Evolutionary conservation across 2,888 invertebrate species (phyloP).

Genomic region (Drosophila austrosaltans): DNA sequence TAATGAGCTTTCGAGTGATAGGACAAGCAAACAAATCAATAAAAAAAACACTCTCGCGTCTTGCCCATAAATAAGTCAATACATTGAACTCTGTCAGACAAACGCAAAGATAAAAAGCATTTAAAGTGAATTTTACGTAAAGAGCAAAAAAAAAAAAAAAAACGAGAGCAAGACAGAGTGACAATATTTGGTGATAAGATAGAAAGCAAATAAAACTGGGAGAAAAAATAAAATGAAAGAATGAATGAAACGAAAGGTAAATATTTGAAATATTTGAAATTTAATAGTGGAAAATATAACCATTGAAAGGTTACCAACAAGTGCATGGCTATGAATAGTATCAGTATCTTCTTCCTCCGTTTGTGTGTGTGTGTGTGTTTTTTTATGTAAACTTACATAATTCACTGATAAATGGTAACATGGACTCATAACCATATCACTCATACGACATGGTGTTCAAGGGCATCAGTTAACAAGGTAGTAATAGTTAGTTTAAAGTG

Average conservation of each 20-base stretch:
- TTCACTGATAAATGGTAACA: neutral
- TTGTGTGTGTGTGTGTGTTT: too few species aligned
- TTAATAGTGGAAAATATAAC: too few species aligned
- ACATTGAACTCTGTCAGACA: conserved; percentile 8
- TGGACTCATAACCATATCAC: neutral
- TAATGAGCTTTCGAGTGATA: neutral
- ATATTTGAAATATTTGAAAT: neutral
- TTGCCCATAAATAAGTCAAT: conserved; percentile 10
- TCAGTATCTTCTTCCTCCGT: too few species aligned
- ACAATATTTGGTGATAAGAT: conserved; percentile 9
- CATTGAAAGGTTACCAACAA: neutral
- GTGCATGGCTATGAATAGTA: neutral
- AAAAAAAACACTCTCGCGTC: neutral
- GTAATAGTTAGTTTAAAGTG: neutral
- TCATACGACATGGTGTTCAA: conserved; percentile 1
- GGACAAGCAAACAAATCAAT: conserved; percentile 11
- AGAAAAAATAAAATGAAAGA: neutral
- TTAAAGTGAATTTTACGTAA: neutral
- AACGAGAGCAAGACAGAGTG: neutral
- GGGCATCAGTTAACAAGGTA: neutral
- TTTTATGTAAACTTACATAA: too few species aligned
- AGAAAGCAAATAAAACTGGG: neutral
- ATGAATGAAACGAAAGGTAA: neutral
- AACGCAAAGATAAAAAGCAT: conserved; percentile 1
- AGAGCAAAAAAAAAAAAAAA: neutral